Evolutionary conservation across 92 coral and sea anemone species (phyloP).

Genomic region (Actinostola sp.): DNA sequence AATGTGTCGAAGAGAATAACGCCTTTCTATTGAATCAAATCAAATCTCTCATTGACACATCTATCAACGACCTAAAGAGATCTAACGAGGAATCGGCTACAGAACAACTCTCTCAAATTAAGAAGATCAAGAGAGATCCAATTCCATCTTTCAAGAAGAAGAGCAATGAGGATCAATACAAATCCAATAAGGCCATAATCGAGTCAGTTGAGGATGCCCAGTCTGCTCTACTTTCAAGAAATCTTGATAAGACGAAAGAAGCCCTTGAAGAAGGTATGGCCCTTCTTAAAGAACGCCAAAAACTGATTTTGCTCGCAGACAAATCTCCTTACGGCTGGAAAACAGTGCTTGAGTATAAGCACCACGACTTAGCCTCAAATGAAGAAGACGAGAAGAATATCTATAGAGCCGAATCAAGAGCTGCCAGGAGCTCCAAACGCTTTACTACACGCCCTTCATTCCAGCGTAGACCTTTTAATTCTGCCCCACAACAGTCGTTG

Average conservation of each 20-base stretch:
- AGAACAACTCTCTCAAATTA: slow-evolving; percentile 17
- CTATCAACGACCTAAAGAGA: slow-evolving; percentile 18
- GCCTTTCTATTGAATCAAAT: slow-evolving; percentile 6
- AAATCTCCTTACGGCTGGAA: slow-evolving; percentile 59
- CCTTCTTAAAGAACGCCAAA: slow-evolving; percentile 36
- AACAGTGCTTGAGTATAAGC: slow-evolving; percentile 45
- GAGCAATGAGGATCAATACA: slow-evolving; percentile 33
- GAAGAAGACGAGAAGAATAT: slow-evolving; percentile 61
- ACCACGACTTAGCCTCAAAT: slow-evolving; percentile 23
- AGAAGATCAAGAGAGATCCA: slow-evolving; percentile 28
- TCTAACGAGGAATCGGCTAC: slow-evolving; percentile 24
- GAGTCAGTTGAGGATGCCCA: slow-evolving; percentile 27
- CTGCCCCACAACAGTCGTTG: too few relatives aligned
- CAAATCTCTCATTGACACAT: background rate
- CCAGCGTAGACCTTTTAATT: too few relatives aligned
- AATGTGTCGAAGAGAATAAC: slow-evolving; percentile 2
- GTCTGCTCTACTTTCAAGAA: background rate
- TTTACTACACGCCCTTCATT: too few relatives aligned
- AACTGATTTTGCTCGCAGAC: slow-evolving; percentile 50
- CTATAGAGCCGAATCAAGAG: slow-evolving; percentile 48
- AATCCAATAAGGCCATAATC: slow-evolving; percentile 19
- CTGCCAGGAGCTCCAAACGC: background rate
- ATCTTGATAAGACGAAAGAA: background rate
- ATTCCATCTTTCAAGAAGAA: slow-evolving; percentile 22
- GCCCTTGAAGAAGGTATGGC: slow-evolving; percentile 45